Conservation (phyloP, 2,888 invertebrate species). For the Cephus pulcher region DNA sequence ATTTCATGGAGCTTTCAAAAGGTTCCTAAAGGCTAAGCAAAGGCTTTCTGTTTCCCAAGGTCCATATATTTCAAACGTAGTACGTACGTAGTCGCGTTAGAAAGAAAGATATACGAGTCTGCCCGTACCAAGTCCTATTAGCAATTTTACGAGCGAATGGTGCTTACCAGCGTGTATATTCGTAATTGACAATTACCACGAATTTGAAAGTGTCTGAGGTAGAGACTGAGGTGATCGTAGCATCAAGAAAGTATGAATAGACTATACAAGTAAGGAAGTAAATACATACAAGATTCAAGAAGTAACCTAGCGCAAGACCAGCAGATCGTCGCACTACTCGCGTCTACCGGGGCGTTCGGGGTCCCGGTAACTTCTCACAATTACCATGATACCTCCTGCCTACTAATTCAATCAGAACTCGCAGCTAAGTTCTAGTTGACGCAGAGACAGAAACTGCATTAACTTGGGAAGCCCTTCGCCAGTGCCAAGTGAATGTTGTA, state of each 20-base stretch:
- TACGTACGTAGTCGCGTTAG: background rate
- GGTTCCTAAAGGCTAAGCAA: background rate
- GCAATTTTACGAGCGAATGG: background rate
- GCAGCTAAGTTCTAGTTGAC: constrained; percentile 26
- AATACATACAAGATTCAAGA: too few relatives aligned
- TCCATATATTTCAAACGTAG: background rate
- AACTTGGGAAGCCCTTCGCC: background rate
- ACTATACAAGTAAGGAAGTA: background rate
- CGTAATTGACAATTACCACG: constrained; percentile 42
- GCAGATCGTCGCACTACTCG: background rate
- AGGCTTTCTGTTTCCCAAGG: background rate
- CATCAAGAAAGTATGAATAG: background rate
- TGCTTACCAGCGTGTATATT: constrained; percentile 26
- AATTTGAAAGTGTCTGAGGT: constrained; percentile 28
- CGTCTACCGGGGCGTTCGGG: background rate
- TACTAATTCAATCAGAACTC: constrained; percentile 36
- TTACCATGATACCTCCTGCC: constrained; percentile 52
- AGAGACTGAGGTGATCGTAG: background rate
- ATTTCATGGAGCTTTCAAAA: background rate
- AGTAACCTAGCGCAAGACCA: background rate
- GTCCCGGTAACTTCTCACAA: constrained; percentile 51
- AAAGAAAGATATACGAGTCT: background rate
- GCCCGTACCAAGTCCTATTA: background rate
- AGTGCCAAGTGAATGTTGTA: background rate
- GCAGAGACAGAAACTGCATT: constrained; percentile 24